Base-by-base conservation (phyloP, 2,888 invertebrate species). In the Leptopilina myrica region DNA sequence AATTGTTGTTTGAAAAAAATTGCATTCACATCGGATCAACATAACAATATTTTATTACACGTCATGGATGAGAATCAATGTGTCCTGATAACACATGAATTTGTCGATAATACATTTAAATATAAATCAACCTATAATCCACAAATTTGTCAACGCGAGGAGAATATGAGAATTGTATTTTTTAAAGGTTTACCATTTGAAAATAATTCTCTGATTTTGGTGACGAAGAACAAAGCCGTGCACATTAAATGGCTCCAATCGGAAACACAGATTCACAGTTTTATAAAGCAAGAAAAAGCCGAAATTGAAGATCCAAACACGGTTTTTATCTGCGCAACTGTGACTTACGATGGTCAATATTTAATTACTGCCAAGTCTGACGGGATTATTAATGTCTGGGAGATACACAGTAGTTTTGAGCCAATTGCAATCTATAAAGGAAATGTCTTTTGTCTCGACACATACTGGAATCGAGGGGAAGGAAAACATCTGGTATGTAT, bases 311-410 rank as follows among this genome's bases (percentile, higher is more conserved):
- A 85, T 76, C 80, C 85, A n/a, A 84, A 87, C 64, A 83, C 84
- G 4, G 79, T 80, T 77, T 92, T 89, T 78, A 86, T 88, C 46
- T 91, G 91, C 77, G 92, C 92, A 15, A 88, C 92, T 3, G 85
- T 92, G 43, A 92, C 92, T 5, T 88, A 91, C 62, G 93, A 93
- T 84, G 91, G 92, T 3, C 86, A 89, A 64, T 92, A 92, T 84
- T 86, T 93, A 76, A 90, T 93, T 64, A 87, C 91, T 65, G 92
- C 91, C 15, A 92, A 92, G 73, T 90, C 91, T 5, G 89, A 90
- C 79, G 90, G 92, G 67, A 90, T 88, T n/a, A 89, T 93, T 46
- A 90, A 89, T 65, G 90, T 93, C 78, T 92, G 91, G 89, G 87
- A 92, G 80, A 85, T 91, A 26, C 86, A 88, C 66, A 85, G 84